phyloP scores from a whole-genome alignment of 1,140 invertebrate genomes.

The Drosophila oshimai region DNA sequence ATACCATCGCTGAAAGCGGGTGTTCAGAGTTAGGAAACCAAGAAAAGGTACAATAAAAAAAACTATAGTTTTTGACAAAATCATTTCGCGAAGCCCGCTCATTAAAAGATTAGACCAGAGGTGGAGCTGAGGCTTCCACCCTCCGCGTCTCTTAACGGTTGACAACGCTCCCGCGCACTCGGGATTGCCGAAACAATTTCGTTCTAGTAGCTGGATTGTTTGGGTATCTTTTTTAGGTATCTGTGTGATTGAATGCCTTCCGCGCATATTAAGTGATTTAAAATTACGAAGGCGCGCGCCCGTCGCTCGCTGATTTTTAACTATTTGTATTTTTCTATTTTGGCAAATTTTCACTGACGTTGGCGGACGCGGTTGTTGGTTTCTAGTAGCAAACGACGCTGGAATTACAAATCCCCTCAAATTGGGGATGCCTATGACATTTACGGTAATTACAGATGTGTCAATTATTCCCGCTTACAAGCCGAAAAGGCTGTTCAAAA shows the following conservation, averaged over 20 bases:
- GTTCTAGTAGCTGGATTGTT: constrained; percentile 52
- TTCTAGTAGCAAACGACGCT: constrained; percentile 35
- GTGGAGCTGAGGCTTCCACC: not conserved
- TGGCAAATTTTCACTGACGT: constrained; percentile 69
- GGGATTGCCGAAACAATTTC: constrained; percentile 28
- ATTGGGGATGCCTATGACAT: not conserved
- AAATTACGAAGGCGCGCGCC: constrained; percentile 24
- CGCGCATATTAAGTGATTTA: constrained; percentile 60
- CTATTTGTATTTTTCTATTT: constrained; percentile 25
- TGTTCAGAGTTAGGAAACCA: not conserved
- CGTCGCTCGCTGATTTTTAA: constrained; percentile 21
- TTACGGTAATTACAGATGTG: constrained; percentile 23
- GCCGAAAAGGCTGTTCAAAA: not conserved
- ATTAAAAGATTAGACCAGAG: constrained; percentile 27
- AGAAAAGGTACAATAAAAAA: constrained; percentile 10
- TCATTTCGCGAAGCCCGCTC: constrained; percentile 32
- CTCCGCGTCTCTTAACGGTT: constrained; percentile 34
- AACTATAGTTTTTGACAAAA: constrained; percentile 24
- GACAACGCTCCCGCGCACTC: constrained; percentile 14
- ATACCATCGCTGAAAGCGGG: not conserved
- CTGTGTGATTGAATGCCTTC: constrained; percentile 13
- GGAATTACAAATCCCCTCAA: constrained; percentile 3
- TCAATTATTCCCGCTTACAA: constrained; percentile 30
- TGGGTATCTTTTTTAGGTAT: constrained; percentile 28
- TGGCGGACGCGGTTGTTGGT: constrained; percentile 63